Evolutionary conservation across 2,113 vertebrate species (phyloP), one percentile per base, ranked within the genome.

Genomic region (Galeopterus variegatus): DNA sequence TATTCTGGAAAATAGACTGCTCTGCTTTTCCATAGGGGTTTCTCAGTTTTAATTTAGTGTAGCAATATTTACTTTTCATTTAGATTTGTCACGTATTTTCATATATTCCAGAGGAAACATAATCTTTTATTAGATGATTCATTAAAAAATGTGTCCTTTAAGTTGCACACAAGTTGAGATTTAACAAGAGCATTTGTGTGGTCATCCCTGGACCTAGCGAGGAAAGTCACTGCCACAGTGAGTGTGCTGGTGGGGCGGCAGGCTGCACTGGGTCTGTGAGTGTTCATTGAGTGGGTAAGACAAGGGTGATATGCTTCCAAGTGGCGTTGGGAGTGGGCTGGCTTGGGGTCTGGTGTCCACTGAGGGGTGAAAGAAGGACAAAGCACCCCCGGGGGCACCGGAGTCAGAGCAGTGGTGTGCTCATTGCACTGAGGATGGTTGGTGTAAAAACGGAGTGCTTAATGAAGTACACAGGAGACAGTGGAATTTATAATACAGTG

Each of bases 61-160:
- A 81, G 41, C 80, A 93, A 5, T 76, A 64, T 72, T 91, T 81
- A 80, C 19, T 92, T 83, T 95, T 88, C 26, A 64, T 81, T 88
- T 92, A 33, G 60, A 48, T 67, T 60, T 70, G 41, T 88, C 31
- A 67, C 13, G 31, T 77, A 41, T 92, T 85, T 84, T 60, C 28
- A 36, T 84, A 28, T 67, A 79, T 95, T 83, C 24, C 56, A 92
- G 26, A 76, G 48, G 75, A 90, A 95, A 69, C 31, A 11, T 18
- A 36, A 14, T 26, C 62, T 76, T 52, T 88, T 48, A 81, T 54
- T 91, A 50, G 76, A 28, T 75, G 23, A 11, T 65, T 12, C 70
- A 85, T 58, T 52, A 67, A 82, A 75, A 65, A 81, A 75, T 13
- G 3, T 54, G 14, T n/a, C 8, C 52, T 73, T 94, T 80, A 48